These are phyloP conservation scores for Arctocebus calabarensis DNA, from an alignment of 2,797 vertebrate species.

Conservation along the genomic window DNA sequence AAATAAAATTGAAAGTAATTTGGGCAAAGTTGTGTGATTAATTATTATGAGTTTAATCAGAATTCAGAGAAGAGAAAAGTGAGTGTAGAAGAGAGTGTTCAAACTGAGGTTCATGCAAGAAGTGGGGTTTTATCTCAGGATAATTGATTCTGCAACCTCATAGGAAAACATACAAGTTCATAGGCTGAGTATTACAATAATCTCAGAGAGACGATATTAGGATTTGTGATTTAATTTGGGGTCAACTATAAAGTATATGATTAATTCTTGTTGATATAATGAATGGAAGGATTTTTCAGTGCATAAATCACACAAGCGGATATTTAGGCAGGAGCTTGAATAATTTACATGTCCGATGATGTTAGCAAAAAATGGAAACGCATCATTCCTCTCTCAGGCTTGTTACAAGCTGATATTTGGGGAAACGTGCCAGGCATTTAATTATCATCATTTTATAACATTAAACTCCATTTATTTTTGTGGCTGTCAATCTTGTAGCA, in stretches of 20 bases:
- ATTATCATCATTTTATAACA: constrained; percentile 43
- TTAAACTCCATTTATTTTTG: constrained; percentile 8
- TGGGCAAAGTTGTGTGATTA: not conserved
- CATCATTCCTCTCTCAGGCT: not conserved
- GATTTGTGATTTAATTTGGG: not conserved
- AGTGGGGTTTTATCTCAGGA: not conserved
- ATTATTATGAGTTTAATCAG: not conserved
- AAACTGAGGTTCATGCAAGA: not conserved
- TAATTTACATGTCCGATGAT: not conserved
- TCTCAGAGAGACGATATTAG: not conserved
- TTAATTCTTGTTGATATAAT: not conserved
- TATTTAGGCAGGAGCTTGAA: constrained; percentile 1
- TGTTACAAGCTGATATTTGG: not conserved
- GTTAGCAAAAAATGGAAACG: not conserved
- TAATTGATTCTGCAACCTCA: not conserved
- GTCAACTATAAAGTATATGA: not conserved
- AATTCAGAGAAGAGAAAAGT: not conserved
- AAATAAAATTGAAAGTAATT: not conserved
- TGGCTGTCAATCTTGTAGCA: constrained; percentile 3
- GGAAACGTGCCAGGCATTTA: not conserved
- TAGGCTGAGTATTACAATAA: not conserved
- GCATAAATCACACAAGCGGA: not conserved
- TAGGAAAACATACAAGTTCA: not conserved
- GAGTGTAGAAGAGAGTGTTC: not conserved
- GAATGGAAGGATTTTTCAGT: not conserved